Base-by-base conservation (phyloP, 2,113 vertebrate genomes). In the Phodopus roborovskii region DNA sequence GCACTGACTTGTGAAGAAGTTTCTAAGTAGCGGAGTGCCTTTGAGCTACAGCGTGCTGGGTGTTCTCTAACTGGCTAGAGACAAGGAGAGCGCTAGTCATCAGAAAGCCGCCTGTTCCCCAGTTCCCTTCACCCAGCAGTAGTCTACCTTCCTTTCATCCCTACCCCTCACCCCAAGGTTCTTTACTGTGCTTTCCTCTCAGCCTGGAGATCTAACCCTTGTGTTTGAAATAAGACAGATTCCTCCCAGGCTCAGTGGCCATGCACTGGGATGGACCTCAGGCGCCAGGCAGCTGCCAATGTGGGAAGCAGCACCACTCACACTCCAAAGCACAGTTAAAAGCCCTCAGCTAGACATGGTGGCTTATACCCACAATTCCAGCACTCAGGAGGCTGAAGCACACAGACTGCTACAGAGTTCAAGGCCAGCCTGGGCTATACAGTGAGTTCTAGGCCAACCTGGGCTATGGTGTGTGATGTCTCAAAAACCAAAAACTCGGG, bases 281-380 rank as follows among this genome's bases (percentile, higher is more conserved):
- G 42, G 62, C 13, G 62, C 13, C 83, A 68, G 83, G 42, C 30
- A 36, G 13, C 6, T 68, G 19, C 5, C 62, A 36, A 42, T 15
- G 42, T 36, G 62, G 30, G 83, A 86, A 36, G 48, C 48, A 58
- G 68, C 62, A 20, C 45, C 81, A 30, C 7, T 94, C 89, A 95
- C 74, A 94, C 9, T 93, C 94, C 83, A 93, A 92, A 88, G 42
- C 48, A 88, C 48, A 94, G 73, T 73, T 78, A 74, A 88, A 95
- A 78, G 2, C 10, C 28, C 26, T 45, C 3, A 64, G 42, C 30
- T 45, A 36, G n/a, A 19, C n/a, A 62, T 45, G 28, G 50, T 30
- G 13, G 71, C 30, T 77, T 36, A 33, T 17, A 60, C 16, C 16
- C 11, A 45, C 42, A 64, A 64, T 19, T 60, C 45, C 19, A 70